Percentiles rank a stretch among this genome's conserved stretches.
Evolutionary conservation across 2,888 invertebrate species (phyloP).

Genomic region (Apamea crenata): DNA sequence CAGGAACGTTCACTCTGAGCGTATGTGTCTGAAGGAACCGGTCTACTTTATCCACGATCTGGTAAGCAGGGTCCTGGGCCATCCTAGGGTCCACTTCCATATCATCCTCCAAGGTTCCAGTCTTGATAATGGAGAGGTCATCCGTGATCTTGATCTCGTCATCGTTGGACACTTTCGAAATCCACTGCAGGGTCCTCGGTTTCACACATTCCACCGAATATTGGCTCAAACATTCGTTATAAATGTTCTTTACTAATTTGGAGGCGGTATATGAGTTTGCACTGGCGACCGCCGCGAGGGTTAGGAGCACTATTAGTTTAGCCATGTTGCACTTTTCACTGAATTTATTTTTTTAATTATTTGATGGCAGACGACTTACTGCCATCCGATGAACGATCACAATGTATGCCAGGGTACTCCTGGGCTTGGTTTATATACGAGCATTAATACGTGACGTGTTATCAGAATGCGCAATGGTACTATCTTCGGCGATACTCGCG

Average conservation of each 20-base stretch:
- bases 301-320: slow-evolving; percentile 85
- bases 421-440: slow-evolving; percentile 90
- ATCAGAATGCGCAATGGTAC: slow-evolving; percentile 80
- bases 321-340: slow-evolving; percentile 83
- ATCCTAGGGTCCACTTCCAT: slow-evolving; percentile 84
- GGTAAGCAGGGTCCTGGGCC: slow-evolving; percentile 89
- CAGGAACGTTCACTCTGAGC: slow-evolving; percentile 94
- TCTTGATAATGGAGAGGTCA: slow-evolving; percentile 93
- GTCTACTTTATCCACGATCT: slow-evolving; percentile 93
- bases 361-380: slow-evolving; percentile 86
- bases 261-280: slow-evolving; percentile 90
- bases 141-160: slow-evolving; percentile 94
- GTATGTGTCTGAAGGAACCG: slow-evolving; percentile 94
- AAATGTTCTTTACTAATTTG: slow-evolving; percentile 92
- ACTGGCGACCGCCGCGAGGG: slow-evolving; percentile 81
- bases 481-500: slow-evolving; percentile 79
- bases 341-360: slow-evolving; percentile 57
- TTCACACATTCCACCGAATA: slow-evolving; percentile 94
- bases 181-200: slow-evolving; percentile 94
- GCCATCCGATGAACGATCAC: slow-evolving; percentile 84
- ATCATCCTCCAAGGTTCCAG: slow-evolving; percentile 86
- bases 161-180: slow-evolving; percentile 92
- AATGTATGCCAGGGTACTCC: slow-evolving; percentile 88
- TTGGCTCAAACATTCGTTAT: slow-evolving; percentile 92
- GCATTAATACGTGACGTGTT: slow-evolving; percentile 90